Percentiles rank a stretch among this genome's conserved stretches.
phyloP scores from a whole-genome alignment of 2,888 invertebrate genomes.

The Pediacus dermestoides region DNA sequence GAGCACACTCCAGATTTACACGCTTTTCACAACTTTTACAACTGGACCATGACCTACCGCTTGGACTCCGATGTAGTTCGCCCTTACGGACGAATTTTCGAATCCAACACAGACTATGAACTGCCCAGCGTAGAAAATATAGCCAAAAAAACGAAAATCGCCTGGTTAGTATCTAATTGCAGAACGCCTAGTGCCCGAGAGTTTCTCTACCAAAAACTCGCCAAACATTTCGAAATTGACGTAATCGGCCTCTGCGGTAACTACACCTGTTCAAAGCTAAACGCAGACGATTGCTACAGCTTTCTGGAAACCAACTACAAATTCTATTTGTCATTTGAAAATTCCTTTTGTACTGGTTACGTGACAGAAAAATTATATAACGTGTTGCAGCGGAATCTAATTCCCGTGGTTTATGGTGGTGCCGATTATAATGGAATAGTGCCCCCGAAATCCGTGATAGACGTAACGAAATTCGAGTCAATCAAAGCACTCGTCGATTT shows the following conservation, averaged over 20 bases:
- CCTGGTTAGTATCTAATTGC: slow-evolving; percentile 59
- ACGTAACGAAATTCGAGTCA: slow-evolving; percentile 55
- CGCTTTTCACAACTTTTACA: slow-evolving; percentile 51
- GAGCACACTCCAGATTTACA: slow-evolving; percentile 26
- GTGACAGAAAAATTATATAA: slow-evolving; percentile 62
- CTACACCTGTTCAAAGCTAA: slow-evolving; percentile 36
- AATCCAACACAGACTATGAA: slow-evolving; percentile 22
- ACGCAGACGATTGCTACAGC: slow-evolving; percentile 46
- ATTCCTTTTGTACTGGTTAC: slow-evolving; percentile 64
- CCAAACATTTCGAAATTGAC: slow-evolving; percentile 57
- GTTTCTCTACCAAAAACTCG: slow-evolving; percentile 50
- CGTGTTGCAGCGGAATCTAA: slow-evolving; percentile 56
- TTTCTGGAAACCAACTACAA: slow-evolving; percentile 58
- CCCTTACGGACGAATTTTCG: slow-evolving; percentile 40
- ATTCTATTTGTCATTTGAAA: slow-evolving; percentile 70
- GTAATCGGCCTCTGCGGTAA: slow-evolving; percentile 62
- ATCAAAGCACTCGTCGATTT: slow-evolving; percentile 53
- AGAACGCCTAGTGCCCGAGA: slow-evolving; percentile 49
- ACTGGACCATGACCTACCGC: slow-evolving; percentile 58
- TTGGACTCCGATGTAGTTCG: slow-evolving; percentile 47
- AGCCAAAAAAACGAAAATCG: slow-evolving; percentile 51
- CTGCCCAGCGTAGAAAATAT: slow-evolving; percentile 25
- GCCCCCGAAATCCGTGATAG: slow-evolving; percentile 54
- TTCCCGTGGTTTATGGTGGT: slow-evolving; percentile 66
- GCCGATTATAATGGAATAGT: slow-evolving; percentile 57